These are phyloP conservation scores for Dendrocincla fuliginosa DNA, from an alignment of 2,797 vertebrate species.

Conservation along the genomic window DNA sequence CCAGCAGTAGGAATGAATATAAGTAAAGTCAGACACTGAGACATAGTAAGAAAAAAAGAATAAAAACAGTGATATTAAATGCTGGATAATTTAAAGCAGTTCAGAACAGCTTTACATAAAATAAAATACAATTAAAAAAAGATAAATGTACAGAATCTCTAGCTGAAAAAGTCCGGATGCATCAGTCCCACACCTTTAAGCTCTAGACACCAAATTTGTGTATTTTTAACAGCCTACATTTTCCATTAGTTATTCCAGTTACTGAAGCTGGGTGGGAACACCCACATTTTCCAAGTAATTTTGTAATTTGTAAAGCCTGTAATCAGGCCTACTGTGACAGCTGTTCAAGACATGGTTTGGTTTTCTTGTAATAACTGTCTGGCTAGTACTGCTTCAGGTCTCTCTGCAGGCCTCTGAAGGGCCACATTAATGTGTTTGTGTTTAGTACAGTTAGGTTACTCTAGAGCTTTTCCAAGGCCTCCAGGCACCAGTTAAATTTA, in stretches of 20 bases:
- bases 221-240: neutral
- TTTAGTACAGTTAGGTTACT: neutral
- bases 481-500: neutral
- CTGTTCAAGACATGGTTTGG: neutral
- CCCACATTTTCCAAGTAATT: neutral
- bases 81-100: neutral
- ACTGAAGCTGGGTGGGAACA: neutral
- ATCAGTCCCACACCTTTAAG: neutral
- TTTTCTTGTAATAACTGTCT: neutral
- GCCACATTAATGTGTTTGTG: rapidly evolving
- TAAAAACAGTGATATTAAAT: neutral
- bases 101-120: neutral
- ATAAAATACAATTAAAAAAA: neutral
- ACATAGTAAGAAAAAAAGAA: neutral
- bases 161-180: neutral
- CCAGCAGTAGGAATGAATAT: neutral
- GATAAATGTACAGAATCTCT: neutral
- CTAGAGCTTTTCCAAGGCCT: neutral
- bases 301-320: slow-evolving; percentile 6
- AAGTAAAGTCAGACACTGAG: neutral
- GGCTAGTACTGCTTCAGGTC: neutral
- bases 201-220: neutral
- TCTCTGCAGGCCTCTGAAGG: neutral
- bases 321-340: neutral
- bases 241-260: neutral